phyloP scores from a whole-genome alignment of 2,888 invertebrate species.

The Biston betularia region DNA sequence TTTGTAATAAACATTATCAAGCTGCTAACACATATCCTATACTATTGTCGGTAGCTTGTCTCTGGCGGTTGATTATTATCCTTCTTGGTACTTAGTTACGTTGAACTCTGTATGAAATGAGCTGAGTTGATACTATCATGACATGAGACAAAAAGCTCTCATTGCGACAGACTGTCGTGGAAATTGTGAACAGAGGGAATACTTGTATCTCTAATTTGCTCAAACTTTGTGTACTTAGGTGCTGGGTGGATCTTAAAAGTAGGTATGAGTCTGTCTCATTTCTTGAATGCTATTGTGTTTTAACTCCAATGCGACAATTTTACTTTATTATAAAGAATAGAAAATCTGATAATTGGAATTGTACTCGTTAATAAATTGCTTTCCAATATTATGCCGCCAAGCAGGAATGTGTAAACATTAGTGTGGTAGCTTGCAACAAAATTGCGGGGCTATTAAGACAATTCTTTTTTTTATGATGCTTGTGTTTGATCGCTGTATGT shows the following conservation, averaged over 20 bases:
- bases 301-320: not conserved
- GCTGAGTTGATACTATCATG: conserved; percentile 7
- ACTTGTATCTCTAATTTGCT: conserved; percentile 9
- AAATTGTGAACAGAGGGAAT: conserved; percentile 17
- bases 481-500: no score
- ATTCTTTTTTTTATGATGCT: no score
- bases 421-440: no score
- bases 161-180: conserved; percentile 12
- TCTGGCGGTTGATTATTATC: conserved; percentile 6
- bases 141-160: conserved; percentile 8
- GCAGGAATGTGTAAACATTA: no score
- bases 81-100: conserved; percentile 2
- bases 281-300: not conserved
- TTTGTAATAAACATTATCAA: no score
- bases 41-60: not conserved
- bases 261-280: conserved; percentile 2
- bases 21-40: no score
- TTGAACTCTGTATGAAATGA: conserved; percentile 15
- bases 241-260: not conserved
- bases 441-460: no score
- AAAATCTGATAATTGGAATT: no score
- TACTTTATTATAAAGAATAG: not conserved
- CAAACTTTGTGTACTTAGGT: not conserved
- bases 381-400: no score
- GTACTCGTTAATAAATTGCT: no score